phyloP scores from a whole-genome alignment of 2,888 invertebrate species.

The Lasioglossum lativentre region DNA sequence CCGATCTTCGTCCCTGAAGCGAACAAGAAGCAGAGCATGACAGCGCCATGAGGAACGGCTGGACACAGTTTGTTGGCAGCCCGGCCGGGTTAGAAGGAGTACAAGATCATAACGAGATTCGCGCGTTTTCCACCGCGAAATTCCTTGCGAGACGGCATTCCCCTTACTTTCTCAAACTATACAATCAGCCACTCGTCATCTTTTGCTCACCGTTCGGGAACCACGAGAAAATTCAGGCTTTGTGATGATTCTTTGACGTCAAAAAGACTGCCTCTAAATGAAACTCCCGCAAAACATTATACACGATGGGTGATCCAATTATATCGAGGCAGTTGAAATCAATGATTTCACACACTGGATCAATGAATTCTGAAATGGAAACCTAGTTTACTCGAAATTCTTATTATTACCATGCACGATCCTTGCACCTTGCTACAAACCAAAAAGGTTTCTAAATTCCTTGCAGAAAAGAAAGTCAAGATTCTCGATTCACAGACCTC shows the following conservation, averaged over 20 bases:
- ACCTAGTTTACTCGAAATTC: neutral
- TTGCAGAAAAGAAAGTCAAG: neutral
- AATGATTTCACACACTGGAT: neutral
- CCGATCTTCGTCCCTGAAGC: constrained; percentile 67
- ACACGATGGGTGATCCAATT: neutral
- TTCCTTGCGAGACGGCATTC: constrained; percentile 52
- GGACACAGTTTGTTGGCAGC: constrained; percentile 63
- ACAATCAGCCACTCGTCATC: constrained; percentile 33
- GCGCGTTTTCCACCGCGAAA: constrained; percentile 58
- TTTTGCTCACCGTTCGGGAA: constrained; percentile 14
- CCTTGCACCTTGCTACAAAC: neutral
- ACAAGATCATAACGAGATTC: constrained; percentile 57
- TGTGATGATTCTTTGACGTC: neutral
- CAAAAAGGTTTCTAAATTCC: constrained; percentile 1
- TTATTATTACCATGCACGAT: neutral
- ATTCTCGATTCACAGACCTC: neutral
- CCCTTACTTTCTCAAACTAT: constrained; percentile 57
- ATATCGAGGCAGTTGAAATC: neutral
- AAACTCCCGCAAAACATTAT: neutral
- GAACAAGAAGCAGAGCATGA: constrained; percentile 77
- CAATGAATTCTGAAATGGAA: neutral
- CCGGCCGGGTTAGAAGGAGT: constrained; percentile 49
- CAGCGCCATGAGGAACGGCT: constrained; percentile 68
- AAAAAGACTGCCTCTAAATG: neutral
- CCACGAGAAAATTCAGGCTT: neutral